Evolutionary conservation across 2,888 invertebrate species (phyloP).

Genomic region (Pedicia rivosa): DNA sequence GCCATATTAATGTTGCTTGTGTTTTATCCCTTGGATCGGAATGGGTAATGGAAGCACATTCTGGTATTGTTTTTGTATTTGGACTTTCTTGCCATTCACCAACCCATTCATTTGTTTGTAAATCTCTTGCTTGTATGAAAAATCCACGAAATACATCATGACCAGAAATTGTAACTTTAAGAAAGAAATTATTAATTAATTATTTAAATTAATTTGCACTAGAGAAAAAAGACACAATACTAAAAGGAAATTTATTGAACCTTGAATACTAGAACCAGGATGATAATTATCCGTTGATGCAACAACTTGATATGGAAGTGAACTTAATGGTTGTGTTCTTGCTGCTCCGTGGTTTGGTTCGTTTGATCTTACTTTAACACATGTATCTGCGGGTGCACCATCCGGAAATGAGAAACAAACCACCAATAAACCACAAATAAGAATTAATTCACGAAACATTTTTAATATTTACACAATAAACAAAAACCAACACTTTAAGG

Average conservation of each 20-base stretch:
- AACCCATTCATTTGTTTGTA: conserved; percentile 53
- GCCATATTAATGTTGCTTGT: conserved; percentile 57
- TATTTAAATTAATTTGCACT: not conserved
- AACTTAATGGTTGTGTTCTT: conserved; percentile 42
- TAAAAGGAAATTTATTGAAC: too few relatives aligned
- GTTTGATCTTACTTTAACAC: conserved; percentile 60
- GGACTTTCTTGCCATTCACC: conserved; percentile 56
- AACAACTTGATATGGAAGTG: conserved; percentile 48
- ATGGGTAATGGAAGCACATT: conserved; percentile 66
- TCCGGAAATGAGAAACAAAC: conserved; percentile 47
- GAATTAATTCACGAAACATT: conserved; percentile 3
- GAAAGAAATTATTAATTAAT: not conserved
- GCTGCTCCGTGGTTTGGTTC: conserved; percentile 65
- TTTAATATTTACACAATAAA: not conserved
- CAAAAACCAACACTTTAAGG: not conserved
- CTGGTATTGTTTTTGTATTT: conserved; percentile 59
- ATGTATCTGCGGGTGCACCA: conserved; percentile 65
- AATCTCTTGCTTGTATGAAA: conserved; percentile 66
- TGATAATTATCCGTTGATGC: conserved; percentile 47
- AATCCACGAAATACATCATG: conserved; percentile 59
- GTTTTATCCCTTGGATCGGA: conserved; percentile 59
- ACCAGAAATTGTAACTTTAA: conserved; percentile 22
- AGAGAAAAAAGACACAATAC: too few relatives aligned
- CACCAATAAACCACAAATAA: conserved; percentile 27
- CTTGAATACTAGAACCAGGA: conserved; percentile 53